Base-by-base conservation (phyloP, 2,797 vertebrate genomes). In the Cryptoprocta ferox region DNA sequence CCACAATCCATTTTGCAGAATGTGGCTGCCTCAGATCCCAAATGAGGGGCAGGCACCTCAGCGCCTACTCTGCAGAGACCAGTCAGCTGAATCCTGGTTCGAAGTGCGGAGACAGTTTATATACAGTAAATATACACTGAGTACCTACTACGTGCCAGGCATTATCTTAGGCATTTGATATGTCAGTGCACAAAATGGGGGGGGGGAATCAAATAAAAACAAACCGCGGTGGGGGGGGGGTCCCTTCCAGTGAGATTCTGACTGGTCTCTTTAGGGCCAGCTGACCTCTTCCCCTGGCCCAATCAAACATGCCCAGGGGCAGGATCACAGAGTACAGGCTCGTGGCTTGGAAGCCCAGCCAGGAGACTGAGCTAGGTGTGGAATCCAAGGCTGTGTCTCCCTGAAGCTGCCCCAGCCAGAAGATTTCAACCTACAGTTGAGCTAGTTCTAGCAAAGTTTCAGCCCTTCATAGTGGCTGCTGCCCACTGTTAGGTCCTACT, bases 231-330 rank as follows among this genome's bases (percentile, higher is more conserved):
- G n/a, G 1, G 24, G 24, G 3, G 6, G 13, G 3, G 3, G 37
- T 35, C 63, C 53, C 56, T 81, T 37, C 78, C 28, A 24, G 28
- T 12, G 78, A 88, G 48, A 66, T 84, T 96, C 71, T 81, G 86
- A 93, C 81, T 87, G 90, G 73, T 76, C 73, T 61, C 1, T 19
- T 26, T 48, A 26, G 73, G 88, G 56, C 94, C 89, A 94, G 87
- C 93, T 97, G 83, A 89, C 24, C 48, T 79, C 80, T 59, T 61
- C 35, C 70, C 6, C 28, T 53, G 19, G 21, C 35, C 50, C 53
- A 59, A 14, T 89, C 32, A 42, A 37, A n/a, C 2, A 26, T 16
- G 45, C 42, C 68, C 10, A 5, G 32, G 30, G 32, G 11, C 1
- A 1, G 21, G 4, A 68, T 70, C 59, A 78, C 4, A 18, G 26